phyloP scores from a whole-genome alignment of 2,797 vertebrate species.

The Dryobates pubescens region DNA sequence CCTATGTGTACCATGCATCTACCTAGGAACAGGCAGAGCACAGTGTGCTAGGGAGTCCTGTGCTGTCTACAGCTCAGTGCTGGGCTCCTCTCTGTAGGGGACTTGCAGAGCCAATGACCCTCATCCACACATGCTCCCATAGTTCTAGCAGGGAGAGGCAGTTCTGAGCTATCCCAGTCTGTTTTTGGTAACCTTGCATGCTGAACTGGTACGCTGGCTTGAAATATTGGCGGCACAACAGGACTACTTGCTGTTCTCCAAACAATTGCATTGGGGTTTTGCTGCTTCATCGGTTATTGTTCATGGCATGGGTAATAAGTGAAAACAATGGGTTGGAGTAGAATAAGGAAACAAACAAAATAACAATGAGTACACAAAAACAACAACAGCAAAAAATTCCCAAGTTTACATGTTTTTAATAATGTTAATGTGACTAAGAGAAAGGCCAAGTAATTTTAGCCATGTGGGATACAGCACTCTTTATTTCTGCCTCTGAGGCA shows the following conservation, averaged over 20 bases:
- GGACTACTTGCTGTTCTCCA: slow-evolving; percentile 61
- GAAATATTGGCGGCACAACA: not conserved
- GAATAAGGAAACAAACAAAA: slow-evolving; percentile 67
- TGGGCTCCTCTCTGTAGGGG: not conserved
- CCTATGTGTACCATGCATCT: not conserved
- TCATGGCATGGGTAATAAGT: slow-evolving; percentile 61
- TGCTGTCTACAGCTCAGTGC: not conserved
- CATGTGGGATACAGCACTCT: slow-evolving; percentile 58
- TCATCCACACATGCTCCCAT: not conserved
- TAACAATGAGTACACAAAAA: slow-evolving; percentile 53
- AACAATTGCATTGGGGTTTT: slow-evolving; percentile 66
- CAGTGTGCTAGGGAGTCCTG: not conserved
- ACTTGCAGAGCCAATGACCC: not conserved
- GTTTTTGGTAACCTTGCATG: not conserved
- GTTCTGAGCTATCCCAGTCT: not conserved
- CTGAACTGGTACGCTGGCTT: not conserved
- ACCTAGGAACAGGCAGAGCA: not conserved
- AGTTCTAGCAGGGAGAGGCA: not conserved
- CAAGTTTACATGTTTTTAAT: slow-evolving; percentile 64
- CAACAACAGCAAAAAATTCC: not conserved
- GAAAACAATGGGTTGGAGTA: slow-evolving; percentile 68
- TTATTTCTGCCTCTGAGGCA: slow-evolving; percentile 65
- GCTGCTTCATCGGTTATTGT: slow-evolving; percentile 64
- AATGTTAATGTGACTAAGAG: slow-evolving; percentile 61
- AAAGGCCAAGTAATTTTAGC: slow-evolving; percentile 65